These are phyloP conservation scores for Brenthis daphne DNA, from an alignment of 2,888 invertebrate species.

Conservation along the genomic window DNA sequence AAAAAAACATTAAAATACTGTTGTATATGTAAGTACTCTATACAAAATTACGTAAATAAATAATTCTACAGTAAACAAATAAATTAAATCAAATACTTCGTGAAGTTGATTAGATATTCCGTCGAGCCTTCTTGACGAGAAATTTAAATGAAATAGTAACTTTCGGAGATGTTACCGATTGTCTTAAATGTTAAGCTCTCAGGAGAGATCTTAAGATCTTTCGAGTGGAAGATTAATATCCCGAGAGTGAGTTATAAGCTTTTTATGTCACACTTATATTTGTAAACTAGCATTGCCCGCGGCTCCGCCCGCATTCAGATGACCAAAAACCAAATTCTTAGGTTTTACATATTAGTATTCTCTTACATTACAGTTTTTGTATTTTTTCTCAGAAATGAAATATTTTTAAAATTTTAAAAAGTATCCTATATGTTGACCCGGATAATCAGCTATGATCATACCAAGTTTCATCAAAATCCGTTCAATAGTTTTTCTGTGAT, in stretches of 20 bases:
- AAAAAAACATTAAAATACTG: no score
- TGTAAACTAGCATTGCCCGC: no score
- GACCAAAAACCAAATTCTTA: no score
- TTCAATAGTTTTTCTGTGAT: no score
- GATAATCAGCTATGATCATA: no score
- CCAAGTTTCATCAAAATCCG: no score
- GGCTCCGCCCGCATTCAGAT: no score
- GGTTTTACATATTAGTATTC: no score
- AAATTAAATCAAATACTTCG: conserved; percentile 16
- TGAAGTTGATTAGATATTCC: conserved; percentile 17
- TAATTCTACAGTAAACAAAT: conserved; percentile 10
- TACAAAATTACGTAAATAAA: conserved; percentile 12
- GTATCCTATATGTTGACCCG: no score
- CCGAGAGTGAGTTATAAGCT: conserved; percentile 9
- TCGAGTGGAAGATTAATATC: conserved; percentile 18
- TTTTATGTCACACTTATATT: background rate
- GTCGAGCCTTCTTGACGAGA: conserved; percentile 6
- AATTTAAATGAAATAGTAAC: conserved; percentile 23
- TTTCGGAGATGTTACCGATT: conserved; percentile 22
- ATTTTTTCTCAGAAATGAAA: no score
- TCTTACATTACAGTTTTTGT: no score
- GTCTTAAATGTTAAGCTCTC: conserved; percentile 20
- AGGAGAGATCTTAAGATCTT: conserved; percentile 15
- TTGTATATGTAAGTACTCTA: background rate
- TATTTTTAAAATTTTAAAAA: no score